A percentile compares a stretch with the other conserved stretches of the same genome.
phyloP scores from a whole-genome alignment of 2,888 invertebrate species.

The Tuta absoluta region DNA sequence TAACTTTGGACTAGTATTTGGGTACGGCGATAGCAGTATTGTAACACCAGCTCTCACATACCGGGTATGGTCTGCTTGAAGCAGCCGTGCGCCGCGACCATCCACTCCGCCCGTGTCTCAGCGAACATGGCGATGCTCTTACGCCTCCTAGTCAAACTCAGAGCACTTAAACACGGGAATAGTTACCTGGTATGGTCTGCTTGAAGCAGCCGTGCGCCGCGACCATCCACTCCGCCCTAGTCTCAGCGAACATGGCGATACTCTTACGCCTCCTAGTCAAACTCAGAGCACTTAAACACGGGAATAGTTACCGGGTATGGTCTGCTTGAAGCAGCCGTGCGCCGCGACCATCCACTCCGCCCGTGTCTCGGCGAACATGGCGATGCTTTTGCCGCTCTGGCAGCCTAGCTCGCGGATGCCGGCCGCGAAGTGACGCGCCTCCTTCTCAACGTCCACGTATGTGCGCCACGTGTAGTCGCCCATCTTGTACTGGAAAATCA shows the following conservation, averaged over 20 bases:
- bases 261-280: too few relatives aligned
- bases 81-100: slow-evolving; percentile 97
- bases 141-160: too few relatives aligned
- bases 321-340: slow-evolving; percentile 97
- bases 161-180: too few relatives aligned
- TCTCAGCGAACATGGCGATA: slow-evolving; percentile 97
- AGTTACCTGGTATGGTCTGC: slow-evolving; percentile 90
- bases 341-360: slow-evolving; percentile 99
- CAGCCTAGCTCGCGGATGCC: slow-evolving; percentile 92
- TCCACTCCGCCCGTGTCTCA: slow-evolving; percentile 99
- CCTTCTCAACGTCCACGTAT: slow-evolving; percentile 88
- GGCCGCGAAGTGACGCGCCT: slow-evolving; percentile 89
- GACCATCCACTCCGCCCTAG: slow-evolving; percentile 98
- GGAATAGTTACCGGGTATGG: slow-evolving; percentile 89
- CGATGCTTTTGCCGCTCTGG: slow-evolving; percentile 87
- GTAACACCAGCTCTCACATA: slow-evolving; percentile 69
- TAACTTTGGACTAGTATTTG: too few relatives aligned
- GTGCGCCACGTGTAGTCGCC: slow-evolving; percentile 96
- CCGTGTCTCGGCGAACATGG: slow-evolving; percentile 98
- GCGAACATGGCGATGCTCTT: slow-evolving; percentile 96
- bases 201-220: slow-evolving; percentile 98
- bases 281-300: too few relatives aligned
- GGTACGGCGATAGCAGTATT: too few relatives aligned
- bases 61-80: slow-evolving; percentile 96
- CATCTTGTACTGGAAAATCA: slow-evolving; percentile 87